phyloP scores from a whole-genome alignment of 2,888 invertebrate species.

The Drosophila sordidula region DNA sequence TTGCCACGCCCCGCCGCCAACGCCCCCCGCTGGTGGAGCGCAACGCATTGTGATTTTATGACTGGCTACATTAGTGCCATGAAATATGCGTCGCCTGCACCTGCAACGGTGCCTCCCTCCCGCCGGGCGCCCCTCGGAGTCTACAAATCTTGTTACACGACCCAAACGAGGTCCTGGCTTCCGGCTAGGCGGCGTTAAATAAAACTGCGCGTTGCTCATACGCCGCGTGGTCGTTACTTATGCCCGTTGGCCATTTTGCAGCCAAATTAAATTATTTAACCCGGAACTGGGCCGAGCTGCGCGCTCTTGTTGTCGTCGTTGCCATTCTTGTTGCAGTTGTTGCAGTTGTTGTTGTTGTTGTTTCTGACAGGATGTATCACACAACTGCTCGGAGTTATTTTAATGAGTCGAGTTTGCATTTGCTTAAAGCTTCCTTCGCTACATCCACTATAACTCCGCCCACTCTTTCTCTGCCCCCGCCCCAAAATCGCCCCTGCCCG shows the following conservation, averaged over 20 bases:
- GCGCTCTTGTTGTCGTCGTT: slow-evolving; percentile 12
- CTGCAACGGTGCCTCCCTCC: slow-evolving; percentile 31
- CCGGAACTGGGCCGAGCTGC: slow-evolving; percentile 75
- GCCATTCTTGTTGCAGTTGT: neutral
- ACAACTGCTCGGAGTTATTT: slow-evolving; percentile 72
- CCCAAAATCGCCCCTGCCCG: slow-evolving; percentile 1
- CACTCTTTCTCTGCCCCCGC: neutral
- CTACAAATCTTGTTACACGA: slow-evolving; percentile 50
- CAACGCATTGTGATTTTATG: slow-evolving; percentile 79
- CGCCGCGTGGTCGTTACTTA: slow-evolving; percentile 77
- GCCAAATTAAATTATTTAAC: slow-evolving; percentile 80
- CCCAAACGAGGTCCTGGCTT: slow-evolving; percentile 73
- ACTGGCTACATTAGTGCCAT: slow-evolving; percentile 80
- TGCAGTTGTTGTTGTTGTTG: slow-evolving; percentile 11
- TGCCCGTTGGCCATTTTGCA: slow-evolving; percentile 78
- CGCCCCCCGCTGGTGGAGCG: slow-evolving; percentile 26
- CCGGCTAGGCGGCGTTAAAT: slow-evolving; percentile 76
- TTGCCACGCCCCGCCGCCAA: slow-evolving; percentile 53
- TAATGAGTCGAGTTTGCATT: slow-evolving; percentile 67
- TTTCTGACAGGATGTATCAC: slow-evolving; percentile 69
- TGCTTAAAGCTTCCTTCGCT: slow-evolving; percentile 59
- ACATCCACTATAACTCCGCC: slow-evolving; percentile 5
- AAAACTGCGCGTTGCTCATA: slow-evolving; percentile 79
- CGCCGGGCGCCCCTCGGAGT: neutral
- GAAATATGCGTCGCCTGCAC: slow-evolving; percentile 74